Evolutionary conservation across 2,797 vertebrate species (phyloP).

Genomic region (Loris lydekkerianus): DNA sequence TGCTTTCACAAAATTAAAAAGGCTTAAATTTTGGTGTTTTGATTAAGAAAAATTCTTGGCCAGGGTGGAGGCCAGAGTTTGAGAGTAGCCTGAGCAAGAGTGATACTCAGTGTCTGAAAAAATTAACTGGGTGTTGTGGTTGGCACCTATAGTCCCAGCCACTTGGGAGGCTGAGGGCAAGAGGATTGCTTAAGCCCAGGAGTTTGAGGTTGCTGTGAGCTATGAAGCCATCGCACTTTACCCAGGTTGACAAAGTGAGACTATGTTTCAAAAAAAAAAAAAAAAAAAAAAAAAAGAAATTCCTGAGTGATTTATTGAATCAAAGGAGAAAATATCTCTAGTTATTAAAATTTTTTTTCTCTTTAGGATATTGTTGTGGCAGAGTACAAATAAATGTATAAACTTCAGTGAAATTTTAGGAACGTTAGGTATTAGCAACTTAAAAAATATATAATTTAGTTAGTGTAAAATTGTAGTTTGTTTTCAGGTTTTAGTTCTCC

Average conservation of each 20-base stretch:
- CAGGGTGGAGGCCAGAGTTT: too few species aligned
- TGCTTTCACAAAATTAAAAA: too few species aligned
- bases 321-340: not conserved
- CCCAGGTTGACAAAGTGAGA: too few species aligned
- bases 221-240: too few species aligned
- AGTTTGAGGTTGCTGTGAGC: too few species aligned
- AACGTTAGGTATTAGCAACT: not conserved
- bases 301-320: not conserved
- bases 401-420: not conserved
- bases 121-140: too few species aligned
- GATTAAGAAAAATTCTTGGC: not conserved
- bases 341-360: not conserved
- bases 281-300: not conserved
- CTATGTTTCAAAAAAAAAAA: too few species aligned
- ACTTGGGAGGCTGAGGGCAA: too few species aligned
- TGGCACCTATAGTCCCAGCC: too few species aligned
- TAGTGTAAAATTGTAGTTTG: not conserved
- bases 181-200: too few species aligned
- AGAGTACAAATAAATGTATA: not conserved
- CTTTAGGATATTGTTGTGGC: not conserved
- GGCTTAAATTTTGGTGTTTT: not conserved
- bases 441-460: not conserved
- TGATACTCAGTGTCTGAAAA: too few species aligned
- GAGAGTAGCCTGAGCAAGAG: too few species aligned
- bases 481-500: not conserved